Base-by-base conservation (phyloP, 2,113 vertebrate genomes). In the Saccopteryx leptura region DNA sequence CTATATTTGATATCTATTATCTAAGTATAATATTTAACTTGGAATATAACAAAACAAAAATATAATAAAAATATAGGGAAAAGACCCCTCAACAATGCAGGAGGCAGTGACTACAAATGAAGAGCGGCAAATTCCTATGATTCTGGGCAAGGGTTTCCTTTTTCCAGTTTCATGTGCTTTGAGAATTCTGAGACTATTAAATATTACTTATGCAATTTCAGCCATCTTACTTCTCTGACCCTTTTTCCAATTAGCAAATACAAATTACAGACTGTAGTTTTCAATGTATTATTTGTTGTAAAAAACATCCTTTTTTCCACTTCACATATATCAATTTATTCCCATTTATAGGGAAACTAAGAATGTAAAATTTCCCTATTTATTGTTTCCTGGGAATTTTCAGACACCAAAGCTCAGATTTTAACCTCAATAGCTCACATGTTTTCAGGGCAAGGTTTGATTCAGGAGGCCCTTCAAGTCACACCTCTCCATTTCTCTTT, bases 401-500 rank as follows among this genome's bases (percentile, higher is more conserved):
- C 66, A 50, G 83, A 88, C 93, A 96, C 14, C 1, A 21, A 92
- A 94, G 39, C 52, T 97, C 90, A 92, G 66, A 93, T 75, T 79
- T 86, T 88, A 94, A 94, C n/a, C 23, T 86, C 79, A 76, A 90
- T 0, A 81, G 78, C 60, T 94, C 95, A 93, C 80, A 93, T 76
- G 5, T 72, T 84, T 97, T 78, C 14, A 1, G 60, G 85, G 86
- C 79, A 84, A 88, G 28, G 63, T 56, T 87, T 95, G 65, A 95
- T 86, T 69, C 33, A 61, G 84, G 33, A 76, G 68, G 93, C 84
- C 86, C 72, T 88, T 78, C 79, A 52, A 95, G 81, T 99, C 98
- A 99, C 52, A 99, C 98, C 79, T 98, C 99, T 61, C 98, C 99
- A 89, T 99, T 99, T 95, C 99, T 98, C 96, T 97, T 99, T 95